Conservation (phyloP, 2,797 vertebrate genomes). For the Ctenosaura bakeri region DNA sequence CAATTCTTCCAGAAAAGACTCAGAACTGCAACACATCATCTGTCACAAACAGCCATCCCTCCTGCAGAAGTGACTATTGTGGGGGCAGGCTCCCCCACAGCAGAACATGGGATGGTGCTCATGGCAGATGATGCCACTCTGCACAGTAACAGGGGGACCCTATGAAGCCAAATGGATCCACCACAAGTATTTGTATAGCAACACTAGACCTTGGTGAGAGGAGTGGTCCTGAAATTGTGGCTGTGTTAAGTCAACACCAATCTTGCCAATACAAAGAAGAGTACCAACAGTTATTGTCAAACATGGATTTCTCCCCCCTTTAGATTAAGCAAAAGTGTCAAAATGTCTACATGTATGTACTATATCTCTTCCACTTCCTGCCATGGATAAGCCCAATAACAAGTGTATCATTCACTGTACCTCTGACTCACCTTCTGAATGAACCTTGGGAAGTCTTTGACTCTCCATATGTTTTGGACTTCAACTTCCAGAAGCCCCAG, state of each 20-base stretch:
- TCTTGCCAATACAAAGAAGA: neutral
- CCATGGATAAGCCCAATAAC: neutral
- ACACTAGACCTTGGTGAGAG: constrained; percentile 86
- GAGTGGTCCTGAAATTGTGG: neutral
- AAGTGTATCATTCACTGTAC: neutral
- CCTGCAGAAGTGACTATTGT: neutral
- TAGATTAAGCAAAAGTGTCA: neutral
- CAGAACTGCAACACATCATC: neutral
- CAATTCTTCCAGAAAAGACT: neutral
- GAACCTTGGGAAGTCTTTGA: neutral
- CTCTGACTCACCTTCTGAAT: neutral
- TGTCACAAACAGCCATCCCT: neutral
- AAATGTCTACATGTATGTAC: neutral
- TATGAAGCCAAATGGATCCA: constrained; percentile 83
- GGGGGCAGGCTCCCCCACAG: neutral
- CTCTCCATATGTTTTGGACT: neutral
- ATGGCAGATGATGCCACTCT: constrained; percentile 52
- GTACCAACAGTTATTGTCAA: neutral
- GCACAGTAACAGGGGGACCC: constrained; percentile 74
- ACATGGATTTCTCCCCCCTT: neutral
- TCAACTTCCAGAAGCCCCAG: neutral
- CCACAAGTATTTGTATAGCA: constrained; percentile 81
- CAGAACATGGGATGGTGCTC: neutral
- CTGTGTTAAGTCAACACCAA: neutral
- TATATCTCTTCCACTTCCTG: neutral